Evolutionary conservation across 2,888 invertebrate species (phyloP).

Genomic region (Eudemis profundana): DNA sequence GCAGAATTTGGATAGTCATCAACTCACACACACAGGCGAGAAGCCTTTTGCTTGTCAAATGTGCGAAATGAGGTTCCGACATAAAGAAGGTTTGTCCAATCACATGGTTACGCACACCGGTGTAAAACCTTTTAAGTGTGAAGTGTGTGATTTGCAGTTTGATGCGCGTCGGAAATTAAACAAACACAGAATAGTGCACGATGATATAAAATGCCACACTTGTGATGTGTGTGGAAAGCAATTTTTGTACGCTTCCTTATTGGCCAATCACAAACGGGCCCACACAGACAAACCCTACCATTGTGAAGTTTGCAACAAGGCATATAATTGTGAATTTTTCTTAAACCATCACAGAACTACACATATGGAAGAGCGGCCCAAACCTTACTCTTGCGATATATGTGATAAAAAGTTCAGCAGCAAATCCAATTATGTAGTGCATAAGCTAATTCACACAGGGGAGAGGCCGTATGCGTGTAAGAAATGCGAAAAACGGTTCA

Average conservation of each 20-base stretch:
- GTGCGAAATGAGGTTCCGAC: not conserved
- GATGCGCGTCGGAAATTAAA: not conserved
- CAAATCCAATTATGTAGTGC: not conserved
- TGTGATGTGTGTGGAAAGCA: not conserved
- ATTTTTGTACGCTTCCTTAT: not conserved
- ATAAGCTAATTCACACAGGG: constrained; percentile 12
- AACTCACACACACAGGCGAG: not conserved
- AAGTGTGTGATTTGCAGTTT: not conserved
- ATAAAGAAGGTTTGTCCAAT: not conserved
- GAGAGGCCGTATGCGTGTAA: constrained; percentile 1
- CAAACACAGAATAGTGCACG: not conserved
- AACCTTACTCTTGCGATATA: not conserved
- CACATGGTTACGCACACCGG: not conserved
- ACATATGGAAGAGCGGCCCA: not conserved
- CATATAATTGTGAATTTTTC: not conserved
- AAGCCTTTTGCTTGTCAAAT: not conserved
- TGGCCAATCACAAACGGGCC: not conserved
- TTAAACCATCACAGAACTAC: not conserved
- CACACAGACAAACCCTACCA: not conserved
- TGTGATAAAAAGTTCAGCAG: constrained; percentile 5
- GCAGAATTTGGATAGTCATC: not conserved
- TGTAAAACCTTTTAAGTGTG: not conserved
- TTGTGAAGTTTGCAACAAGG: constrained; percentile 8
- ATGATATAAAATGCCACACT: not conserved
- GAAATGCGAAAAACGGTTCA: constrained; percentile 9